Evolutionary conservation across 2,113 vertebrate genomes (phyloP).

Genomic region (Oreocharis arfaki): DNA sequence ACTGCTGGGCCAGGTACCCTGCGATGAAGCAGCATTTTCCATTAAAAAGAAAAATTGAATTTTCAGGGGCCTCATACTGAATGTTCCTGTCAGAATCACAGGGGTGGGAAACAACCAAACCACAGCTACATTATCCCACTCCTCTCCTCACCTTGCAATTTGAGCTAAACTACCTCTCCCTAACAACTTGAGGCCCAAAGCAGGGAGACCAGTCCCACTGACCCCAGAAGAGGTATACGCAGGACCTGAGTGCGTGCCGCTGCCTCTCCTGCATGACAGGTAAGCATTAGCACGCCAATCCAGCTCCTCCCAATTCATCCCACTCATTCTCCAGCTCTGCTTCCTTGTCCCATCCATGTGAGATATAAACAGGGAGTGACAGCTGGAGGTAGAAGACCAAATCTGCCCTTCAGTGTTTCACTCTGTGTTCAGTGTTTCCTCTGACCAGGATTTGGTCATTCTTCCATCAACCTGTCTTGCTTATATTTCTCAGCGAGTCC

Average conservation of each 20-base stretch:
- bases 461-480: background rate
- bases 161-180: background rate
- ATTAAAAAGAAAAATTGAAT: background rate
- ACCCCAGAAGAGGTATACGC: background rate
- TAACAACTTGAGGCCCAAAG: background rate
- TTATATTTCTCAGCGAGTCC: background rate
- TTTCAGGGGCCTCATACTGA: background rate
- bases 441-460: background rate
- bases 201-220: background rate
- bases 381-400: background rate
- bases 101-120: background rate
- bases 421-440: background rate
- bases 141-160: background rate
- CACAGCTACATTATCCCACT: background rate
- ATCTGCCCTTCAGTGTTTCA: background rate
- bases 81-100: background rate
- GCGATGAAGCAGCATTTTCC: background rate
- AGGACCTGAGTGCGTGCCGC: rapidly evolving
- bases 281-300: background rate
- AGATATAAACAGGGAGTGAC: background rate
- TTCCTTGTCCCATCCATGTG: background rate
- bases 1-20: background rate
- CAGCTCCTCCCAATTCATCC: background rate
- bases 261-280: background rate
- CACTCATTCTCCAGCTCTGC: background rate